Percentiles rank a stretch among this genome's conserved stretches.
These are phyloP conservation scores for Volucella zonaria DNA, from an alignment of 2,888 invertebrate species.

Conservation along the genomic window DNA sequence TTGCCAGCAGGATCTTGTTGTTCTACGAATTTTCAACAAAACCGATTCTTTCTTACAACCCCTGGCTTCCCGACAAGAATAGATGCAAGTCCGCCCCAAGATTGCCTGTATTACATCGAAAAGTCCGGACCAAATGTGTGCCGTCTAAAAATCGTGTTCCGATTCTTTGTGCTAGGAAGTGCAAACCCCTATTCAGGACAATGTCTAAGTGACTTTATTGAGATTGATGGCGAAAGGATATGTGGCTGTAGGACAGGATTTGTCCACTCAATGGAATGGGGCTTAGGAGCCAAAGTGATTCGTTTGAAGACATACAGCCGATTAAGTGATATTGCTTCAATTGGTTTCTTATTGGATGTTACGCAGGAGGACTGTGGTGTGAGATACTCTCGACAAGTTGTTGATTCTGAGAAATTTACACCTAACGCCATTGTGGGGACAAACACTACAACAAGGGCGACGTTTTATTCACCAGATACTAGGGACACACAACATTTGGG, in stretches of 20 bases:
- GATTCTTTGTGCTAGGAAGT: slow-evolving; percentile 84
- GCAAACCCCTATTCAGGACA: slow-evolving; percentile 34
- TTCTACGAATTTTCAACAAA: slow-evolving; percentile 81
- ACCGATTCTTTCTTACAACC: slow-evolving; percentile 84
- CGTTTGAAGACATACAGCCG: slow-evolving; percentile 82
- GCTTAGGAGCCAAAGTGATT: slow-evolving; percentile 82
- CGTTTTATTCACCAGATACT: slow-evolving; percentile 14
- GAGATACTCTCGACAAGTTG: slow-evolving; percentile 75
- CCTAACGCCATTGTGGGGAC: slow-evolving; percentile 60
- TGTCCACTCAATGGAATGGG: slow-evolving; percentile 78
- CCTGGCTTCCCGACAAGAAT: slow-evolving; percentile 84
- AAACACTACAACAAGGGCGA: slow-evolving; percentile 49
- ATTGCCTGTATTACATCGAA: slow-evolving; percentile 84
- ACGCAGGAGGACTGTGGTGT: slow-evolving; percentile 84
- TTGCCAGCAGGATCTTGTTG: slow-evolving; percentile 81
- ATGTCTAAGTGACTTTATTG: slow-evolving; percentile 84
- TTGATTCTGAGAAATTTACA: slow-evolving; percentile 21
- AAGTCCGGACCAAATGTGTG: slow-evolving; percentile 83
- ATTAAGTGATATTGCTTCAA: slow-evolving; percentile 80
- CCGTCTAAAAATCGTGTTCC: slow-evolving; percentile 84
- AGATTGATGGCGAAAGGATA: slow-evolving; percentile 84
- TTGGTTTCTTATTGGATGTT: slow-evolving; percentile 85
- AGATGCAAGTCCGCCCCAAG: slow-evolving; percentile 78
- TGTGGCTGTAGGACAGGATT: slow-evolving; percentile 84
- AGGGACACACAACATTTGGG: slow-evolving; percentile 45